Conservation (phyloP, 1,140 invertebrate genomes). For the Thaumatotibia leucotreta region DNA sequence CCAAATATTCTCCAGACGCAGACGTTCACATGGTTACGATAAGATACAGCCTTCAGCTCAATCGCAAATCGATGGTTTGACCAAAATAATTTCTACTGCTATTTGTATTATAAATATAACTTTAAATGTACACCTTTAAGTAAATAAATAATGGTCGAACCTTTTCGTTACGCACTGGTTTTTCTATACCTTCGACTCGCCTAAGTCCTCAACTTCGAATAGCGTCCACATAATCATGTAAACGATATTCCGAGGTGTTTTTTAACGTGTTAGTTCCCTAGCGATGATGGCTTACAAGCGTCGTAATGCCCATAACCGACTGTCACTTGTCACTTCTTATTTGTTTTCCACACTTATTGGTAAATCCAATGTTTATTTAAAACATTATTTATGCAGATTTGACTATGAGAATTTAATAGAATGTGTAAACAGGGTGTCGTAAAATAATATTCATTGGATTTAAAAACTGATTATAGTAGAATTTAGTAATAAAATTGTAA, state of each 20-base stretch:
- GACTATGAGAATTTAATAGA: conserved; percentile 54
- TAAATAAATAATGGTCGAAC: too few relatives aligned
- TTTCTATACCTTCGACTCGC: background rate
- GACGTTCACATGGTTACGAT: too few relatives aligned
- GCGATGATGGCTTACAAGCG: conserved; percentile 42
- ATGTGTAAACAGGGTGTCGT: conserved; percentile 37
- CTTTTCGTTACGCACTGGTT: too few relatives aligned
- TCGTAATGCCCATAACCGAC: conserved; percentile 27
- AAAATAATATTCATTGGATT: conserved; percentile 36
- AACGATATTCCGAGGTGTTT: conserved; percentile 40
- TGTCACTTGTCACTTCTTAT: conserved; percentile 30
- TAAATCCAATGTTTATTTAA: conserved; percentile 32
- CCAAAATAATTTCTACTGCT: too few relatives aligned
- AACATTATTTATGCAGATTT: conserved; percentile 52
- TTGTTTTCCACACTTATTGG: conserved; percentile 47
- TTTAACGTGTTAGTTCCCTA: conserved; percentile 40
- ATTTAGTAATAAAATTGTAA: conserved; percentile 36
- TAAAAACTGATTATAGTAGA: conserved; percentile 29
- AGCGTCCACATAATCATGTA: too few relatives aligned
- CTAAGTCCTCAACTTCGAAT: background rate
- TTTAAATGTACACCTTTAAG: too few relatives aligned
- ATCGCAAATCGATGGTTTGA: too few relatives aligned
- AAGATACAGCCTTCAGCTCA: too few relatives aligned
- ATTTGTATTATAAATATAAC: too few relatives aligned
- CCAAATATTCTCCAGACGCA: too few relatives aligned